Evolutionary conservation across 2,113 vertebrate species (phyloP), one percentile per base, ranked within the genome.

Genomic region (Ophiodon elongatus): DNA sequence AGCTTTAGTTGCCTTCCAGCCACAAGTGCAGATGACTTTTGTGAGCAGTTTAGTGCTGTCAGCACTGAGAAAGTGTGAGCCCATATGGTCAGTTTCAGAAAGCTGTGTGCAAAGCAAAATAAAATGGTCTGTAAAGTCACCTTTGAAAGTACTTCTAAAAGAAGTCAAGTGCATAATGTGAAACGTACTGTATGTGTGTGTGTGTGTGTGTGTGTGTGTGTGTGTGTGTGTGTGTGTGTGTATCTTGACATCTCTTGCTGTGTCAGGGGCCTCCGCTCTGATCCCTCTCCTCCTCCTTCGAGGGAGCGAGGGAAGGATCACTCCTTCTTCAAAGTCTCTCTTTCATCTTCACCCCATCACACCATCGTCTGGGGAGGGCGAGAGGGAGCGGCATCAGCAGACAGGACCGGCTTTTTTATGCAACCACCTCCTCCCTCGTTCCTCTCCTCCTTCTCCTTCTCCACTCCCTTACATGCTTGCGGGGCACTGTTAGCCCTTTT

Each of bases 261-360:
- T 90, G 92, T 92, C 88, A 88, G 79, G 83, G 91, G 85, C 92
- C 91, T 88, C 80, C 86, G 87, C 91, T 90, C 91, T 91, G 86
- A 93, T 93, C 89, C 89, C 79, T 76, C 86, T 77, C 86, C 87
- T 91, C 92, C 89, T 89, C 87, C 89, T 93, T 80, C 64, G 5
- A 88, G 86, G 89, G 82, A 88, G 85, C 54, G 27, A 91, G 87
- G 87, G 90, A 86, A 89, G 86, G 86, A 92, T 93, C 89, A 82
- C 78, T 89, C 76, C 91, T 88, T 90, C 92, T 93, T 94, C 92
- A 93, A 92, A 90, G 90, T 93, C 87, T 90, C 79, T 76, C 91
- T 94, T 93, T 94, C 90, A 94, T 94, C 93, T 94, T 80, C 59
- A 69, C 41, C 78, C 83, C 87, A 92, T 93, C 92, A 84, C 82